A percentile compares a stretch with the other conserved stretches of the same genome.
These are phyloP conservation scores for Eumerus sabulonum DNA, from an alignment of 2,888 invertebrate genomes.

Conservation along the genomic window DNA sequence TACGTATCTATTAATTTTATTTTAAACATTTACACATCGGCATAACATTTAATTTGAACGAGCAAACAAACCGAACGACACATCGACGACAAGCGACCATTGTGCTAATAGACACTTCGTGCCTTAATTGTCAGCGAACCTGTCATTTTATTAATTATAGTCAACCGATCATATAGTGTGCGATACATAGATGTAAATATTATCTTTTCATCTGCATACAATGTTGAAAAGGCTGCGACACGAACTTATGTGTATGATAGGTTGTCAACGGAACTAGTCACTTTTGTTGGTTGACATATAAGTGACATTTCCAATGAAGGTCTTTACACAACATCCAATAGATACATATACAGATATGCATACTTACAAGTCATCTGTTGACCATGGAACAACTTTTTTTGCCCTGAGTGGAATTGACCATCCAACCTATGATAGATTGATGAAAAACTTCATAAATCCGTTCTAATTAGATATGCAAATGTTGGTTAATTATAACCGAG, in stretches of 20 bases:
- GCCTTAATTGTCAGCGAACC: slow-evolving; percentile 66
- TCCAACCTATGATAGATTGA: neutral
- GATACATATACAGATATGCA: too few relatives aligned
- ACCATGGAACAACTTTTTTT: neutral
- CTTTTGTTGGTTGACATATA: slow-evolving; percentile 23
- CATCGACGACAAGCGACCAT: slow-evolving; percentile 55
- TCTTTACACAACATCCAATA: slow-evolving; percentile 9
- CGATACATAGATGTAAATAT: slow-evolving; percentile 10
- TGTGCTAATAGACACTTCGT: slow-evolving; percentile 65
- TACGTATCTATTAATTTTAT: slow-evolving; percentile 50
- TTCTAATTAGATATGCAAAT: slow-evolving; percentile 54
- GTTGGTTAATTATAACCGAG: neutral
- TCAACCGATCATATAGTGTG: slow-evolving; percentile 61
- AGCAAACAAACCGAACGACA: slow-evolving; percentile 39
- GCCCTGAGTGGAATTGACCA: too few relatives aligned
- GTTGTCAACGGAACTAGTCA: slow-evolving; percentile 40
- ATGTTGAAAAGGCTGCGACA: slow-evolving; percentile 42
- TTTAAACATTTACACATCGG: slow-evolving; percentile 47
- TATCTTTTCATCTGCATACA: slow-evolving; percentile 55
- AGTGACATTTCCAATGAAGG: slow-evolving; percentile 36
- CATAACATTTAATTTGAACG: slow-evolving; percentile 56
- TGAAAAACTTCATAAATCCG: too few relatives aligned
- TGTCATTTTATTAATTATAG: slow-evolving; percentile 67
- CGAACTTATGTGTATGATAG: slow-evolving; percentile 11
- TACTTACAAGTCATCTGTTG: neutral